Percentiles rank a stretch among this genome's conserved stretches.
phyloP scores from a whole-genome alignment of 2,113 vertebrate genomes.

The Seriola rivoliana region DNA sequence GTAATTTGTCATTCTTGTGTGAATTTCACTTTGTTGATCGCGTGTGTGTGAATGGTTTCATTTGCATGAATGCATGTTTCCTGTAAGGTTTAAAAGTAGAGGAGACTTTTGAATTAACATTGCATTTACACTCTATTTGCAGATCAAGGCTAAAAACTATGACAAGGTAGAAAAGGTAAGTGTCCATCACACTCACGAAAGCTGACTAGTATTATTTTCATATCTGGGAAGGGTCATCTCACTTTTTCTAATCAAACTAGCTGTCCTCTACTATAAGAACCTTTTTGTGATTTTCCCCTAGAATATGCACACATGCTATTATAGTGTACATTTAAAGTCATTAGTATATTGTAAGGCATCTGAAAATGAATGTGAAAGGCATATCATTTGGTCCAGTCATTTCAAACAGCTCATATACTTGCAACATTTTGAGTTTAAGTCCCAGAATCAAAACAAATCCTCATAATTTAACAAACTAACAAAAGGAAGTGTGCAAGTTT shows the following conservation, averaged over 20 bases:
- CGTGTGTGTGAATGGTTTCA: slow-evolving; percentile 16
- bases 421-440: not conserved
- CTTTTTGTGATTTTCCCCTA: not conserved
- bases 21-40: slow-evolving; percentile 87
- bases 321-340: not conserved
- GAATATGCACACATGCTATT: not conserved
- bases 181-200: slow-evolving; percentile 42
- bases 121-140: slow-evolving; percentile 88
- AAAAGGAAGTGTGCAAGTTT: not conserved
- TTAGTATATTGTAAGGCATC: not conserved
- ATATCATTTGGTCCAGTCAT: not conserved
- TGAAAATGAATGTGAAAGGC: not conserved
- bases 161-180: slow-evolving; percentile 99
- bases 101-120: slow-evolving; percentile 68
- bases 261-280: not conserved
- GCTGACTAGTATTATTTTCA: not conserved
- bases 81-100: slow-evolving; percentile 22
- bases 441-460: not conserved
- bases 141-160: slow-evolving; percentile 99
- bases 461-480: not conserved
- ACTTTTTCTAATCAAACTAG: not conserved
- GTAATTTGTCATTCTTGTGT: slow-evolving; percentile 80
- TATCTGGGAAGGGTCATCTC: too few relatives aligned
- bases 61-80: slow-evolving; percentile 75
- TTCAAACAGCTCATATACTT: not conserved